A percentile compares a stretch with the other conserved stretches of the same genome.
These are phyloP conservation scores for Loriculus beryllinus DNA, from an alignment of 2,797 vertebrate species.

Conservation along the genomic window DNA sequence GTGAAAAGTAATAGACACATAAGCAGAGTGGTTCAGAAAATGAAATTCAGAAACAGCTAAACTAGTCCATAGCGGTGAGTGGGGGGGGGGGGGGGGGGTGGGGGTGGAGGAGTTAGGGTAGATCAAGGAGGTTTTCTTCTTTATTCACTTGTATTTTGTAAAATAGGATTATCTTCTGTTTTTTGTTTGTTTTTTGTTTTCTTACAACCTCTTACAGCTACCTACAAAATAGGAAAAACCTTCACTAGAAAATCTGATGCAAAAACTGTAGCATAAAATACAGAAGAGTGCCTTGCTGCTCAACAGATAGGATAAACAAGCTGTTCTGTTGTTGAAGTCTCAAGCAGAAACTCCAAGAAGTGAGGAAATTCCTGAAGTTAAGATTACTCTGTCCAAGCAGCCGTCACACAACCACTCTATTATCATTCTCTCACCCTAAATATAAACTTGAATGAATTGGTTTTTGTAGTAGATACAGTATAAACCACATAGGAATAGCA, in stretches of 20 bases:
- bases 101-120: too few relatives aligned
- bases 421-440: not conserved
- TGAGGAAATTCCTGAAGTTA: not conserved
- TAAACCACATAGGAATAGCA: not conserved
- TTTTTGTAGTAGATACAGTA: not conserved
- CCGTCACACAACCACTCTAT: not conserved
- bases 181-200: not conserved
- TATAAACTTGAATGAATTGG: not conserved
- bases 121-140: not conserved
- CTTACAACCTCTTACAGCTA: not conserved
- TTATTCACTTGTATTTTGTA: not conserved
- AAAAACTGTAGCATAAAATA: not conserved
- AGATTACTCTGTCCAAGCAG: not conserved
- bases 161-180: not conserved
- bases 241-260: not conserved
- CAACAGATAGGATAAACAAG: not conserved
- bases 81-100: too few relatives aligned
- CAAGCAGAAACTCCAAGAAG: not conserved
- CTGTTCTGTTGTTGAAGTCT: not conserved
- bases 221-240: not conserved
- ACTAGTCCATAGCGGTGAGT: not conserved
- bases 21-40: not conserved
- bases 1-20: not conserved
- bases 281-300: not conserved
- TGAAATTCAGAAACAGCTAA: not conserved